Percentiles rank a stretch among this genome's conserved stretches.
These are phyloP conservation scores for Grapholita molesta DNA, from an alignment of 1,140 invertebrate genomes.

Conservation along the genomic window DNA sequence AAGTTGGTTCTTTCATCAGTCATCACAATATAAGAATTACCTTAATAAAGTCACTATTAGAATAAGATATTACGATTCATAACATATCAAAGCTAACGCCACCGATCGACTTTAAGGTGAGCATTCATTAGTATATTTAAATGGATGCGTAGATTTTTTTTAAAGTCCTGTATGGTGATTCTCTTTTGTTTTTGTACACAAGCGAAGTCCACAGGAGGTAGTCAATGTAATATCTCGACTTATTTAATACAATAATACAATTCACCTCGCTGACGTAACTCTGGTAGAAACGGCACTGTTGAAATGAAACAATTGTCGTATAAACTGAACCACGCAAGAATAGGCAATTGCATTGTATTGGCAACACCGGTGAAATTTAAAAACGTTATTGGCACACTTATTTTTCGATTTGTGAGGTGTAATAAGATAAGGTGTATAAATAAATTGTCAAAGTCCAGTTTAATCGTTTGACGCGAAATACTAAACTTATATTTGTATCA, in stretches of 20 bases:
- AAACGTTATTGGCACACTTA: conserved; percentile 4
- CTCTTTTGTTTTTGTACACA: background rate
- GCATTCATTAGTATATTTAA: too few relatives aligned
- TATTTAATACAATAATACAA: conserved; percentile 22
- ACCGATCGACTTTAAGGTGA: too few relatives aligned
- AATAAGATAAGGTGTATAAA: background rate
- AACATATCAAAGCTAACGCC: too few relatives aligned
- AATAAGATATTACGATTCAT: too few relatives aligned
- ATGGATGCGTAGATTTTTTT: too few relatives aligned
- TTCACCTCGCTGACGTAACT: conserved; percentile 12
- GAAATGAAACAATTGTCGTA: conserved; percentile 14
- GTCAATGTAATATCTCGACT: conserved; percentile 12
- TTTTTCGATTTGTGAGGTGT: conserved; percentile 7
- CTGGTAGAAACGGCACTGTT: background rate
- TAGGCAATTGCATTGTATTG: conserved; percentile 9
- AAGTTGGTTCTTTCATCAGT: too few relatives aligned
- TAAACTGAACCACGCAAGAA: background rate
- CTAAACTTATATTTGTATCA: too few relatives aligned
- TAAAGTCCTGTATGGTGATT: too few relatives aligned
- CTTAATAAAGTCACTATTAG: too few relatives aligned
- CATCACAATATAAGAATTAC: too few relatives aligned
- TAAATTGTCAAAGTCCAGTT: background rate
- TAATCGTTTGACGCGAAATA: too few relatives aligned
- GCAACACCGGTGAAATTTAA: conserved; percentile 7
- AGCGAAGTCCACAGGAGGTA: background rate